Evolutionary conservation across 2,797 vertebrate genomes (phyloP).

Genomic region (Falco naumanni): DNA sequence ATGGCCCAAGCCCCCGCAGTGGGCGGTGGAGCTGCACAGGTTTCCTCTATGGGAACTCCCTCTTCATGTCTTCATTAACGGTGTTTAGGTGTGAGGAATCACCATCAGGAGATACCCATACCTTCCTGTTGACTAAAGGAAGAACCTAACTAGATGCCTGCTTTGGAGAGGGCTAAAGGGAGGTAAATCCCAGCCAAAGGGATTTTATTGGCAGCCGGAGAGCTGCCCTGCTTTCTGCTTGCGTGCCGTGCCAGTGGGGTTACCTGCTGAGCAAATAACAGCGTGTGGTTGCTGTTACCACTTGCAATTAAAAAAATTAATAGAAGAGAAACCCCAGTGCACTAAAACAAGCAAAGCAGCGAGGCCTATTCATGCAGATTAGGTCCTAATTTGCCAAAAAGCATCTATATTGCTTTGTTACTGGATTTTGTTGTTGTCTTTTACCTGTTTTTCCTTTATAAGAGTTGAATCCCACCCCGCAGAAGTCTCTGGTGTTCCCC

Average conservation of each 20-base stretch:
- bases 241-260: background rate
- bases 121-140: background rate
- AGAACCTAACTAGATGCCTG: background rate
- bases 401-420: background rate
- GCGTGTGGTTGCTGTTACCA: background rate
- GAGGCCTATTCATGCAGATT: background rate
- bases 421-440: background rate
- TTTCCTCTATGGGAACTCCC: background rate
- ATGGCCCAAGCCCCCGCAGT: fast-evolving
- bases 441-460: background rate
- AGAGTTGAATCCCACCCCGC: background rate
- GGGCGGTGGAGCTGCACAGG: background rate
- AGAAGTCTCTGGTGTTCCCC: background rate
- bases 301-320: background rate
- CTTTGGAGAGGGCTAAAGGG: background rate
- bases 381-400: background rate
- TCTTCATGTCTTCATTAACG: background rate
- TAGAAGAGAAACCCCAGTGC: background rate
- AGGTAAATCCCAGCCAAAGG: background rate
- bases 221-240: background rate
- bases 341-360: background rate
- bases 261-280: background rate
- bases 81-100: background rate
- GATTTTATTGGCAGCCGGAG: background rate
- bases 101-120: background rate